Evolutionary conservation across 2,888 invertebrate genomes (phyloP), one percentile per base, ranked within the genome.

Genomic region (Drosophila picticornis): DNA sequence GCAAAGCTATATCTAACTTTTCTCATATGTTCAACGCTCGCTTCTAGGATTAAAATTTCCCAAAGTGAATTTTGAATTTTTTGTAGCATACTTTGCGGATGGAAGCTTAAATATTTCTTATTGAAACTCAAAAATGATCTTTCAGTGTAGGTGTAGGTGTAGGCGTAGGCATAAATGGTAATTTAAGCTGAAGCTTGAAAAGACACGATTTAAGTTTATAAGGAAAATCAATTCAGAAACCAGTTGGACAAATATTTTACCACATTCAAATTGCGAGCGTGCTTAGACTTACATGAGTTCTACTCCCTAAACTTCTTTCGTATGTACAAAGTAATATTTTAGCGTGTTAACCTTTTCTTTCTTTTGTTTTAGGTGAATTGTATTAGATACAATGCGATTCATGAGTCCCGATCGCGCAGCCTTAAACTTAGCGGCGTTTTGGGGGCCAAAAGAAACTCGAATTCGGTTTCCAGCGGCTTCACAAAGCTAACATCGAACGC

Each of bases 391-490:
- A 67, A 75, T 55, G 29, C 27, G 29, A 46, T 51, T 83, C 77
- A 92, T 65, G 81, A 67, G 25, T 64, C 94, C 92, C 95, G 95
- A 91, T 96, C 95, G 69, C 94, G 94, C 84, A 97, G 95, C 66
- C 94, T 94, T 83, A 97, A 94, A 13, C 95, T 94, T 19, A 97
- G 95, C 25, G 97, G 96, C 11, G 95, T 95, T 92, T 96, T 96
- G 4, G 97, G 97, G 7, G 96, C 95, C 72, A 97, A 91, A 58
- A 98, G 94, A 93, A 97, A 98, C 92, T 97, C 97, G 90, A 97
- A 97, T 90, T 96, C 95, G 36, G 97, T 93, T 85, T 96, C 95
- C 77, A 98, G 92, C 52, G 96, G 95, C 19, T 96, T 95, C 51
- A 95, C 94, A 77, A 95, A 95, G 66, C 94, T 94, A 32, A 98